These are phyloP conservation scores for Oppia nitens DNA, from an alignment of 1,140 invertebrate genomes.

Conservation along the genomic window DNA sequence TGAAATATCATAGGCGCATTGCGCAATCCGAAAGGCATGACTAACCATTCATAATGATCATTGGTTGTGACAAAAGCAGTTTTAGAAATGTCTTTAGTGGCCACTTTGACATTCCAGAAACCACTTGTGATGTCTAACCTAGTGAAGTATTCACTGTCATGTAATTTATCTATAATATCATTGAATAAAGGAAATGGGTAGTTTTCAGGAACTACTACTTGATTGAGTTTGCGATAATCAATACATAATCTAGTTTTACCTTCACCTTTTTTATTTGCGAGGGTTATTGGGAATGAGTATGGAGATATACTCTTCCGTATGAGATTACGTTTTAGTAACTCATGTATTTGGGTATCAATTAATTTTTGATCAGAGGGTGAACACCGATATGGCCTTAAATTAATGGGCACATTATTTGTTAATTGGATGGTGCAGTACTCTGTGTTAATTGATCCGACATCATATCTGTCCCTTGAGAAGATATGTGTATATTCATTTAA, in stretches of 20 bases:
- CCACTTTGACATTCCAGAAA: slow-evolving; percentile 31
- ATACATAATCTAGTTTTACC: slow-evolving; percentile 29
- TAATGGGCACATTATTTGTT: slow-evolving; percentile 6
- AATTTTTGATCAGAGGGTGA: neutral
- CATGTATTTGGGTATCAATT: slow-evolving; percentile 20
- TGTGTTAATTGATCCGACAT: neutral
- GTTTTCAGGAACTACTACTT: slow-evolving; percentile 27
- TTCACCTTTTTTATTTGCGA: slow-evolving; percentile 32
- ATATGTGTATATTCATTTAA: no score
- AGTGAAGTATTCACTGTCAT: slow-evolving; percentile 4
- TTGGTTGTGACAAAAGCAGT: no score
- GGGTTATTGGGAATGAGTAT: slow-evolving; percentile 30
- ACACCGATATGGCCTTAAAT: slow-evolving; percentile 2
- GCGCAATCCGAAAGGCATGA: no score
- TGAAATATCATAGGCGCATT: no score
- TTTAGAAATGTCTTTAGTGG: slow-evolving; percentile 26
- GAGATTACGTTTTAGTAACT: slow-evolving; percentile 25
- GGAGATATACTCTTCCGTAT: slow-evolving; percentile 25
- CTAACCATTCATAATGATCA: no score
- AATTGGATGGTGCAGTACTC: neutral
- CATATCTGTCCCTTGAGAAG: no score
- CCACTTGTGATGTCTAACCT: slow-evolving; percentile 33
- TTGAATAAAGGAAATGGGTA: slow-evolving; percentile 36
- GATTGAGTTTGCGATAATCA: slow-evolving; percentile 34
- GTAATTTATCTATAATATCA: slow-evolving; percentile 28